Base-by-base conservation (phyloP, 2,888 invertebrate species). In the Drosophila neonasuta region DNA sequence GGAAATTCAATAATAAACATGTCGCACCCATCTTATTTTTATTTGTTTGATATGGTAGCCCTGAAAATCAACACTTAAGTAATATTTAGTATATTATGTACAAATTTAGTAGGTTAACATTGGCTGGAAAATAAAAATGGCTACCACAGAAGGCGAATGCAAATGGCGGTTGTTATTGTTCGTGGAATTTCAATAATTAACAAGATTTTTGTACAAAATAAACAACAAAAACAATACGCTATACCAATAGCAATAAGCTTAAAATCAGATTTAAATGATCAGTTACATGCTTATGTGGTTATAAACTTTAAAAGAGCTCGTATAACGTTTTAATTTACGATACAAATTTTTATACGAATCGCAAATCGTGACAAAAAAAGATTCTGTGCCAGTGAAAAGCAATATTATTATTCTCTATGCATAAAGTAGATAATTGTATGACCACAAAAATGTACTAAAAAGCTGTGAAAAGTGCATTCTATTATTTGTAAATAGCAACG, bases 131-230 rank as follows among this genome's bases (percentile, higher is more conserved):
- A 87, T 86, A 83, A 83, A 83, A 86, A 83, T 83, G 83, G 83
- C 83, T 86, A 87, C 87, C 86, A 87, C 81, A 80, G 80, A 85
- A 88, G 83, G 80, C 84, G 79, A 97, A 96, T 96, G 96, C 96
- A 97, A 97, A 97, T 97, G 97, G 97, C 97, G 97, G 95, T 96
- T 95, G 96, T 97, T 97, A 97, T 97, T 97, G 97, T 97, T 97
- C 97, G 97, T 97, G 95, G 88, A 88, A 89, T 86, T 89, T 87
- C 82, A 84, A 83, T 85, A 86, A 79, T 80, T 88, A 80, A 82
- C 79, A 83, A 81, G 80, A 86, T 88, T 89, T 88, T 88, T 87
- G 82, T 89, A 86, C 80, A 87, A 88, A 86, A 80, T 88, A 81
- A 85, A 84, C 77, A 80, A 79, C 79, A 79, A 82, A 88, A 88